Conservation (phyloP, 2,888 invertebrate species). For the Phaonia tiefii region DNA sequence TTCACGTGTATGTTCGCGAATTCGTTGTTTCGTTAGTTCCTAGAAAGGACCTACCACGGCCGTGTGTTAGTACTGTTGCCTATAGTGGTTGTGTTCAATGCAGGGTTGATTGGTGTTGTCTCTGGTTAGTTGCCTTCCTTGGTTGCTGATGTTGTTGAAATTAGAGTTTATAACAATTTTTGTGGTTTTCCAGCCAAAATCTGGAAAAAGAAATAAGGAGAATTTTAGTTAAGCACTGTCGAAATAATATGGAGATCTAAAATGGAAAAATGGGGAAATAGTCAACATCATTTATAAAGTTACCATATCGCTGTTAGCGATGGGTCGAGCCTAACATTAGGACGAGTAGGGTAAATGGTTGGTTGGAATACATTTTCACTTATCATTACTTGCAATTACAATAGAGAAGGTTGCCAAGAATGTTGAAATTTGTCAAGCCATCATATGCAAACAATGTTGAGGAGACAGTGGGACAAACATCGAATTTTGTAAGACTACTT, state of each 20-base stretch:
- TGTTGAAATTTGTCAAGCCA: not conserved
- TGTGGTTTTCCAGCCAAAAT: conserved; percentile 62
- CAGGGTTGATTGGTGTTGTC: conserved; percentile 40
- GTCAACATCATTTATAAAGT: conserved; percentile 56
- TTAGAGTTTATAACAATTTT: conserved; percentile 62
- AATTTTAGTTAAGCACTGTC: not conserved
- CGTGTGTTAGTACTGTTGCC: conserved; percentile 38
- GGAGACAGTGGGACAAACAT: not conserved
- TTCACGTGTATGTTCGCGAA: conserved; percentile 3
- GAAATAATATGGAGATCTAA: not conserved
- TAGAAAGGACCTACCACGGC: too few species aligned
- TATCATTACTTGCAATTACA: conserved; percentile 66
- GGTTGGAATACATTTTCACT: conserved; percentile 61
- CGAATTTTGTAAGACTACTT: too few species aligned
- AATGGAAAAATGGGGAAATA: conserved; percentile 35
- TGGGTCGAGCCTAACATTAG: too few species aligned
- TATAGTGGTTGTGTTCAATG: conserved; percentile 52
- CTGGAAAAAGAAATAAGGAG: conserved; percentile 50
- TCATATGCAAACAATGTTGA: not conserved
- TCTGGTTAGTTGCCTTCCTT: not conserved
- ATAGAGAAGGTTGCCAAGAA: conserved; percentile 41
- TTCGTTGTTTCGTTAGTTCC: conserved; percentile 1
- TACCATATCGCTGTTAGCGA: conserved; percentile 29
- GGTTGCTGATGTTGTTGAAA: conserved; percentile 12
- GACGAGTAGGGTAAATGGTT: conserved; percentile 34